Evolutionary conservation across 2,113 vertebrate genomes (phyloP).

Genomic region (Pimephales promelas): DNA sequence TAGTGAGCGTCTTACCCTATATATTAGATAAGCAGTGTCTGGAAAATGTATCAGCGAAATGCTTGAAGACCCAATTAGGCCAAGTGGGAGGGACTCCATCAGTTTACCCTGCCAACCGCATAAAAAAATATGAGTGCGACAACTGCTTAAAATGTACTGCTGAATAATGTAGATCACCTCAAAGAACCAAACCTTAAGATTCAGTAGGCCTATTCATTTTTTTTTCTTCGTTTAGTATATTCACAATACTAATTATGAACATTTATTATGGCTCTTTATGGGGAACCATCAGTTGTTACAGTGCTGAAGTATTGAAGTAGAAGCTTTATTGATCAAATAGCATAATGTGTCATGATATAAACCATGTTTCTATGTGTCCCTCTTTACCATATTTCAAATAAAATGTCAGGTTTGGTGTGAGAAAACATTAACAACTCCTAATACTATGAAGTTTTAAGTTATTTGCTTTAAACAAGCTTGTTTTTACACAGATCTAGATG

Average conservation of each 20-base stretch:
- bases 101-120: constrained; percentile 43
- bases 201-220: neutral
- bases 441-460: neutral
- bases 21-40: constrained; percentile 43
- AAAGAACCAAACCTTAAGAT: neutral
- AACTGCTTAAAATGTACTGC: neutral
- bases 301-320: neutral
- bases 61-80: constrained; percentile 58
- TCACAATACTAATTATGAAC: neutral
- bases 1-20: too few species aligned
- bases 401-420: neutral
- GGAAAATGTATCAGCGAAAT: constrained; percentile 30
- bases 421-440: neutral
- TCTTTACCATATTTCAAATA: neutral
- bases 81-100: constrained; percentile 41
- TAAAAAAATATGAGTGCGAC: neutral
- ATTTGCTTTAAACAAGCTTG: constrained; percentile 11
- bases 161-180: constrained; percentile 19
- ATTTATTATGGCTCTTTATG: neutral
- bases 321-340: neutral
- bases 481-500: neutral
- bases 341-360: neutral
- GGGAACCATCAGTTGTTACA: neutral
- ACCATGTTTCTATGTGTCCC: neutral
- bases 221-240: neutral